Conservation (phyloP, 2,113 vertebrate genomes). For the Azemiops feae region DNA sequence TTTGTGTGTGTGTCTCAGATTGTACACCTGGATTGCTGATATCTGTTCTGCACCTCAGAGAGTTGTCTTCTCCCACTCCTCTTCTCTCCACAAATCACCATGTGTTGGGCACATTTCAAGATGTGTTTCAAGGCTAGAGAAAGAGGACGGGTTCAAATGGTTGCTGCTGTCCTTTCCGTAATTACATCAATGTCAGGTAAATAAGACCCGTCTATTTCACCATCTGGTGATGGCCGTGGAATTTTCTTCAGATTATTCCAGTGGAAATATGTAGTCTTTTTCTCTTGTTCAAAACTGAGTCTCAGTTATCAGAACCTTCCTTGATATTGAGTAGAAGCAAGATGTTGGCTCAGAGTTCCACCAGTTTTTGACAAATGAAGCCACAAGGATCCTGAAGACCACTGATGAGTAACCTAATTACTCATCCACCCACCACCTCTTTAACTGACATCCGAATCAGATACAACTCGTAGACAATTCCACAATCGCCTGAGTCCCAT, state of each 20-base stretch:
- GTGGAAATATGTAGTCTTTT: neutral
- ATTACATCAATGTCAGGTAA: constrained; percentile 48
- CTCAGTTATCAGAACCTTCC: neutral
- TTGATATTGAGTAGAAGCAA: neutral
- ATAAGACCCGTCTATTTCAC: constrained; percentile 21
- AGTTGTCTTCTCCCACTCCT: neutral
- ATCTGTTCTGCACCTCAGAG: neutral
- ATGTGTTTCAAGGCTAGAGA: neutral
- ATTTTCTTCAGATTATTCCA: rapidly evolving
- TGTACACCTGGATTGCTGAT: neutral
- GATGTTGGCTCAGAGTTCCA: neutral
- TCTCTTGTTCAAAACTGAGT: neutral
- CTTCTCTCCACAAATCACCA: neutral
- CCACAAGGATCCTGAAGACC: neutral
- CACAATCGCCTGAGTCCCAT: no score
- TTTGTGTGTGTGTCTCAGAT: neutral
- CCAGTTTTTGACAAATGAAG: neutral
- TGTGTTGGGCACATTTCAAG: constrained; percentile 6
- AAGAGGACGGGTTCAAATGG: constrained; percentile 8
- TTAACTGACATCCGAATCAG: no score
- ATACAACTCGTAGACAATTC: no score
- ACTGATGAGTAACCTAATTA: no score
- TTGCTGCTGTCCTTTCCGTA: constrained; percentile 34
- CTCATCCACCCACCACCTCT: no score
- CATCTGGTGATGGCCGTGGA: neutral